phyloP scores from a whole-genome alignment of 2,797 vertebrate species.

The Pseudochirops cupreus region DNA sequence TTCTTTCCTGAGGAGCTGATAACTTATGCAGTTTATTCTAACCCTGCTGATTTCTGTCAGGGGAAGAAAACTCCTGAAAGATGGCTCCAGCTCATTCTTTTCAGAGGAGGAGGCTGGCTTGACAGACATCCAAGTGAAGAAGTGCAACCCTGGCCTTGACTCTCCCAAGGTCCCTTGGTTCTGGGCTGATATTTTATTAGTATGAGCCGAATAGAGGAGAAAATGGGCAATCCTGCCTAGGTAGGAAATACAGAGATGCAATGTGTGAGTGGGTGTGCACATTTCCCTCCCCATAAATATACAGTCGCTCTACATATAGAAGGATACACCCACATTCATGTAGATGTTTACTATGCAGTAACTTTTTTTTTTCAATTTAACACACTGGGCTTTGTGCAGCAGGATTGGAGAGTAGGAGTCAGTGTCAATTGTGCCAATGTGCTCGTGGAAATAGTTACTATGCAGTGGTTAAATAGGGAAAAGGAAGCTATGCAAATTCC shows the following conservation, averaged over 20 bases:
- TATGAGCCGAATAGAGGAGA: background rate
- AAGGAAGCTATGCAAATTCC: accelerated
- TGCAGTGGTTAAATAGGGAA: background rate
- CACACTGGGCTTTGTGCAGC: background rate
- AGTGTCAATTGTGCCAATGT: accelerated
- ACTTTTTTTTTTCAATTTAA: background rate
- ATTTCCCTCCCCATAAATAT: accelerated
- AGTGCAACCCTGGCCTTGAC: slow-evolving; percentile 59
- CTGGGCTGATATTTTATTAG: slow-evolving; percentile 37
- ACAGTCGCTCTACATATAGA: background rate
- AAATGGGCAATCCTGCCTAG: background rate
- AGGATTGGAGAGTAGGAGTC: slow-evolving; percentile 2
- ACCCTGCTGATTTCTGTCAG: slow-evolving; percentile 98
- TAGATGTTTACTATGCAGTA: background rate
- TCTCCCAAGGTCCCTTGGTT: slow-evolving; percentile 50
- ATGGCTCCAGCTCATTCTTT: slow-evolving; percentile 86
- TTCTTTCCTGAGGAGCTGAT: slow-evolving; percentile 99
- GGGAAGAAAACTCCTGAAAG: slow-evolving; percentile 90
- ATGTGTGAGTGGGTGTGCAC: background rate
- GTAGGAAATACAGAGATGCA: background rate
- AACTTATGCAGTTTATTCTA: slow-evolving; percentile 99
- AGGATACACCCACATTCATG: background rate
- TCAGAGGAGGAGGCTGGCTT: slow-evolving; percentile 84
- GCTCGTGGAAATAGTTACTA: background rate
- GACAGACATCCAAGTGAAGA: slow-evolving; percentile 79